Evolutionary conservation across 2,113 vertebrate species (phyloP), one percentile per base, ranked within the genome.

Genomic region (Semicossyphus pulcher): DNA sequence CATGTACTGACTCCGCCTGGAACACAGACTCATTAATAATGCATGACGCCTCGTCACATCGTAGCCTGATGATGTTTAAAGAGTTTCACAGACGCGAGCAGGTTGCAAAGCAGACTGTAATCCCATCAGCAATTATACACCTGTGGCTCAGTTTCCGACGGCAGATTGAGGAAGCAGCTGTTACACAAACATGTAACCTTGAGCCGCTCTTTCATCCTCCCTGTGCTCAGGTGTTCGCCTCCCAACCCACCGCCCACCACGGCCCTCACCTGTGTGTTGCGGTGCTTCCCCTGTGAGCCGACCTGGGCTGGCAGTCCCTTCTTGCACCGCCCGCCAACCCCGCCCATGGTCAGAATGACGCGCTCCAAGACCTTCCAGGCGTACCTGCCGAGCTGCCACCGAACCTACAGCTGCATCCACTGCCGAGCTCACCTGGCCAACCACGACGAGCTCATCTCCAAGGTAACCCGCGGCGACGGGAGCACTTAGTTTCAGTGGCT

Each of bases 341-440:
- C 95, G 69, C 96, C 98, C 94, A 97, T 98, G 96, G 96, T 99
- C 96, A 97, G 96, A 91, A 99, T 99, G 98, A 99, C 98, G 7
- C 96, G 98, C 92, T 99, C 98, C 94, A 99, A 99, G 95, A 99
- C 98, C 78, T 99, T 99, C 87, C 98, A 99, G 95, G 98, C 98
- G 0, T 99, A 99, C 76, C 91, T 99, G 93, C 98, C 98, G 67
- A 98, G 95, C 15, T 99, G 98, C 92, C 98, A 99, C 85, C 94
- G 98, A 58, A 99, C 98, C 67, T 99, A 99, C 94, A 99, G 98
- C 95, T 99, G 98, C 93, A 99, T 99, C 73, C 98, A 99, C 92
- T 99, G 98, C 93, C 92, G 98, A 76, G 98, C 98, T 75, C 98
- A 99, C 80, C 94, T 99, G 59, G 98, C 98, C 93, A 99, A 99